Percentiles rank a stretch among this genome's conserved stretches.
phyloP scores from a whole-genome alignment of 2,888 invertebrate species.

The Agriotes lineatus region DNA sequence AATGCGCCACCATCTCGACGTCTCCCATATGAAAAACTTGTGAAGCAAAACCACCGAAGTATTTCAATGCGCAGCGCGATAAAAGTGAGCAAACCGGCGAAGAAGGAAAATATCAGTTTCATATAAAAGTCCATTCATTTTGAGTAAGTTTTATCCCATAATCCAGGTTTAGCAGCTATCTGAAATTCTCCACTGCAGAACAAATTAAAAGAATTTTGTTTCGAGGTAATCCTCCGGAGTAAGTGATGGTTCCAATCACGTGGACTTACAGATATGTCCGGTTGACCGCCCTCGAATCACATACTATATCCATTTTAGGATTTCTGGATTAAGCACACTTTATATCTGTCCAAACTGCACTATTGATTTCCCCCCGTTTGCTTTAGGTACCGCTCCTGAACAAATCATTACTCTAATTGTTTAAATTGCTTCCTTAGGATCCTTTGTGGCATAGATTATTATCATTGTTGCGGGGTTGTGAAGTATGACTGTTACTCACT shows the following conservation, averaged over 20 bases:
- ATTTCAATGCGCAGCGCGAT: no score
- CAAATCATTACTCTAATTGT: constrained; percentile 12
- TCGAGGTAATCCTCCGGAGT: constrained; percentile 53
- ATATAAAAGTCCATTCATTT: constrained; percentile 28
- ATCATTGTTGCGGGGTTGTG: neutral
- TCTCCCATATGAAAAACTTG: no score
- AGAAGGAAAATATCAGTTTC: constrained; percentile 7
- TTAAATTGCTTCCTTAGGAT: constrained; percentile 8
- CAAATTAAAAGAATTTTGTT: constrained; percentile 56
- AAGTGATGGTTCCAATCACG: constrained; percentile 59
- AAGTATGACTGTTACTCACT: neutral
- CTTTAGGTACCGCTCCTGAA: neutral
- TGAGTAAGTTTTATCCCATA: constrained; percentile 39
- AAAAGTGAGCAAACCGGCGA: no score
- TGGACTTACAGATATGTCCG: constrained; percentile 50
- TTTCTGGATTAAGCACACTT: constrained; percentile 55
- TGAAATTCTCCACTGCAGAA: constrained; percentile 47
- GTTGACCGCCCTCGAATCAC: constrained; percentile 58
- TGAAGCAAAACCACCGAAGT: no score
- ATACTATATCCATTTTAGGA: constrained; percentile 60
- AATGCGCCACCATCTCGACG: no score
- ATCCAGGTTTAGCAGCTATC: constrained; percentile 41
- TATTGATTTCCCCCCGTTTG: constrained; percentile 18
- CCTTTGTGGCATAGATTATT: neutral
- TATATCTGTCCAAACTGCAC: constrained; percentile 38